Evolutionary conservation across 2,797 vertebrate species (phyloP).

Genomic region (Coreius guichenoti): DNA sequence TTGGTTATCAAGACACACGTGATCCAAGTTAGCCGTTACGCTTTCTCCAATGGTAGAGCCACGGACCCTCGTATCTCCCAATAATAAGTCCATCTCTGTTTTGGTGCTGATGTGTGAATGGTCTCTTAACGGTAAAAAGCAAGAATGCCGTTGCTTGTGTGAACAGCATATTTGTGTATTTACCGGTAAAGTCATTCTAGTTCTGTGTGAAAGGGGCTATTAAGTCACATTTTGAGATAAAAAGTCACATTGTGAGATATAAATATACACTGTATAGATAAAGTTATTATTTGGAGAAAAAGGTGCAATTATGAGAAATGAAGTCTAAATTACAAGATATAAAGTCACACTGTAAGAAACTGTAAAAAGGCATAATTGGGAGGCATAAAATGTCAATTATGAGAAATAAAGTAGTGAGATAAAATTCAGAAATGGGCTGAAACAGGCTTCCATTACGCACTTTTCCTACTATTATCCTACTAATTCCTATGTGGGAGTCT

Average conservation of each 20-base stretch:
- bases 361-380: background rate
- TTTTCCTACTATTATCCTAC: too few species aligned
- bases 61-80: too few species aligned
- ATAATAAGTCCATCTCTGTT: too few species aligned
- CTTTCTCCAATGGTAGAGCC: too few species aligned
- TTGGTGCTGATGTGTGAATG: too few species aligned
- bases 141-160: background rate
- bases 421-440: background rate
- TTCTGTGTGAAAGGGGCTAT: background rate
- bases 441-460: background rate
- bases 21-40: too few species aligned
- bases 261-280: background rate
- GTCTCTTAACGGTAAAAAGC: too few species aligned
- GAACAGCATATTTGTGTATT: too few species aligned
- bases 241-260: background rate
- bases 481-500: background rate
- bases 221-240: background rate
- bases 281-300: background rate
- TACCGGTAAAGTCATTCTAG: background rate
- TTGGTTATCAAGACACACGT: too few species aligned
- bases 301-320: background rate
- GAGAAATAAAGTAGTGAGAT: background rate
- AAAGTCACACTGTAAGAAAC: background rate
- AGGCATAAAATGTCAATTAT: background rate
- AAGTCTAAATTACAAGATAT: background rate